A percentile compares a stretch with the other conserved stretches of the same genome.
Evolutionary conservation across 2,113 vertebrate species (phyloP).

Genomic region (Vulpes ferrilata): DNA sequence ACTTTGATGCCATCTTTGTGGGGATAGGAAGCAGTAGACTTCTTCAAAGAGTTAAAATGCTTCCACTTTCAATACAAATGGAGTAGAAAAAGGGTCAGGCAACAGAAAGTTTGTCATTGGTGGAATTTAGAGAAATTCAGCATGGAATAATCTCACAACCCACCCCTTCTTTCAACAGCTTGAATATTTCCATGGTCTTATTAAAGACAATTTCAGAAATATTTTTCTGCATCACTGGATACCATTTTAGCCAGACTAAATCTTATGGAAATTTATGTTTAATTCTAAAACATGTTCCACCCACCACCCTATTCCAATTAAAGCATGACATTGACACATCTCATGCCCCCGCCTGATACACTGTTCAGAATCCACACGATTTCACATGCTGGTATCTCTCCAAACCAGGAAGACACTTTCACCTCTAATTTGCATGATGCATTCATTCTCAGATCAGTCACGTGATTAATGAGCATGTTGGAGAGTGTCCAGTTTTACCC

Average conservation of each 20-base stretch:
- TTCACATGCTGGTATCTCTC: conserved; percentile 84
- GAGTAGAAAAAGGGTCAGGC: not conserved
- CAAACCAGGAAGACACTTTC: conserved; percentile 84
- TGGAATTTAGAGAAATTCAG: not conserved
- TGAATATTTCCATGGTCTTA: conserved; percentile 17
- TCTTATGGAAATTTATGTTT: conserved; percentile 87
- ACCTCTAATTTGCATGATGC: conserved; percentile 83
- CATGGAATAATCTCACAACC: conserved; percentile 12
- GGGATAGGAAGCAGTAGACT: not conserved
- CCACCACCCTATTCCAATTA: conserved; percentile 85
- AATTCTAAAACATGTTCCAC: conserved; percentile 83
- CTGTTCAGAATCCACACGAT: conserved; percentile 78
- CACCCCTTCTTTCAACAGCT: conserved; percentile 29
- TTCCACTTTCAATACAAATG: not conserved
- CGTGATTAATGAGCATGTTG: conserved; percentile 84
- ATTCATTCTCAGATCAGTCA: conserved; percentile 87
- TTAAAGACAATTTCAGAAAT: conserved; percentile 75
- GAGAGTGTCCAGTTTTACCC: conserved; percentile 83
- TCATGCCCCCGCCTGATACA: conserved; percentile 60
- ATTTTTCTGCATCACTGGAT: conserved; percentile 75
- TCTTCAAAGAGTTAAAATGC: not conserved
- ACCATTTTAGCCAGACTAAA: conserved; percentile 74
- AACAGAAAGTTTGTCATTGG: not conserved
- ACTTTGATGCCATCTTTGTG: not conserved
- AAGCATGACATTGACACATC: conserved; percentile 83